These are phyloP conservation scores for Malurus melanocephalus DNA, from an alignment of 2,113 vertebrate species.

Conservation along the genomic window DNA sequence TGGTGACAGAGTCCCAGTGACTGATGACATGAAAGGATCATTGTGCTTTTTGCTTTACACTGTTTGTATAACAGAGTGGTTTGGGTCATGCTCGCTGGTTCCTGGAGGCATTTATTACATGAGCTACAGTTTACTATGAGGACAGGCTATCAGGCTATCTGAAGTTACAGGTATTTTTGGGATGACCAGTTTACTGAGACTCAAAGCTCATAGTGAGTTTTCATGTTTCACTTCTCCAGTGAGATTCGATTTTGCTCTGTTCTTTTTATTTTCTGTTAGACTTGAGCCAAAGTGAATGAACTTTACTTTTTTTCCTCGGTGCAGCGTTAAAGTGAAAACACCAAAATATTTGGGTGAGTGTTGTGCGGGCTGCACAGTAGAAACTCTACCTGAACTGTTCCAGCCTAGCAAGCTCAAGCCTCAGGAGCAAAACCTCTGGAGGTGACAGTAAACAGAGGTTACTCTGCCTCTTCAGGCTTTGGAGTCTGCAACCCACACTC, in stretches of 20 bases:
- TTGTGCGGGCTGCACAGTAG: not conserved
- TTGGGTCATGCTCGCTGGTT: not conserved
- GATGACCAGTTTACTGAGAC: not conserved
- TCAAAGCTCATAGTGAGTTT: not conserved
- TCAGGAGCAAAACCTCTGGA: not conserved
- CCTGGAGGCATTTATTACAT: not conserved
- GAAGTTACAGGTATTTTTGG: not conserved
- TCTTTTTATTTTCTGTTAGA: not conserved
- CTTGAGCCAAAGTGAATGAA: not conserved
- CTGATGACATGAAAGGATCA: not conserved
- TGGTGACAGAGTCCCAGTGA: not conserved
- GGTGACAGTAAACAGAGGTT: not conserved
- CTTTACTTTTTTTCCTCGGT: rapidly evolving
- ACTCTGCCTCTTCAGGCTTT: not conserved
- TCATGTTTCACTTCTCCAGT: not conserved
- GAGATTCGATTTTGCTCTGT: not conserved
- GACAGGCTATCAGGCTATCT: not conserved
- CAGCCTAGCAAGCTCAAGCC: not conserved
- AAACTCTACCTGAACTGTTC: not conserved
- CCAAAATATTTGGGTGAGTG: not conserved
- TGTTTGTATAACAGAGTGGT: not conserved
- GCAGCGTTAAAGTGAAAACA: not conserved
- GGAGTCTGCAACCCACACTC: not conserved
- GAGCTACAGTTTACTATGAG: not conserved
- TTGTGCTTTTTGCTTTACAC: not conserved